Percentiles rank a stretch among this genome's conserved stretches.
Conservation (phyloP, 2,113 vertebrate genomes). For the Malurus alboscapulatus region DNA sequence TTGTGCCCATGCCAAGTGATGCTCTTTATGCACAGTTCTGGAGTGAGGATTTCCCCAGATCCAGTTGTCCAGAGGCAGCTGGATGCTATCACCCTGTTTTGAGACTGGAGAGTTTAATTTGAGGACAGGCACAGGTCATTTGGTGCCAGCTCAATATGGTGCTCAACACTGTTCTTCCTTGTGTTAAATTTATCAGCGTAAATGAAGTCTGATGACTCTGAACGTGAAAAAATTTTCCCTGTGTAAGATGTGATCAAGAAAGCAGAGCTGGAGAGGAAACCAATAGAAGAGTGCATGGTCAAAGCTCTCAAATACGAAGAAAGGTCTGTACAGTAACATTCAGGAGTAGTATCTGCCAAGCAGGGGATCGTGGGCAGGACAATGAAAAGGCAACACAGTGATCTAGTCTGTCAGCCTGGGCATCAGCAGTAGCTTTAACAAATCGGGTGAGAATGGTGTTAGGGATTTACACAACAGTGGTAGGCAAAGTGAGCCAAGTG, state of each 20-base stretch:
- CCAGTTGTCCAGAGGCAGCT: not conserved
- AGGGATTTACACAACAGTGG: not conserved
- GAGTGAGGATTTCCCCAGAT: not conserved
- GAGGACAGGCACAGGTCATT: not conserved
- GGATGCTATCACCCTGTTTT: not conserved
- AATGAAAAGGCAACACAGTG: not conserved
- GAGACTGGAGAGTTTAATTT: not conserved
- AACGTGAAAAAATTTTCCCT: not conserved
- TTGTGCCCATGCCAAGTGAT: too few species aligned
- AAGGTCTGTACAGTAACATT: not conserved
- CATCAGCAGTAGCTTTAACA: not conserved
- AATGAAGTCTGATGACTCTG: not conserved
- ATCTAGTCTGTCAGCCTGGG: not conserved
- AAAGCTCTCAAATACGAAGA: not conserved
- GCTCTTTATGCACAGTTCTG: not conserved
- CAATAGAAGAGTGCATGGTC: not conserved
- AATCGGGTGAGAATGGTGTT: not conserved
- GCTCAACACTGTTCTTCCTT: not conserved
- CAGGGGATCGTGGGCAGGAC: not conserved
- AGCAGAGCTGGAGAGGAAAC: not conserved
- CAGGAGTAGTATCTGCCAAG: not conserved
- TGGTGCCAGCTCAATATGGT: not conserved
- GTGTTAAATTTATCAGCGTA: not conserved
- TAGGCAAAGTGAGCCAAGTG: not conserved
- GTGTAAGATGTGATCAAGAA: not conserved